Percentiles rank a stretch among this genome's conserved stretches.
phyloP scores from a whole-genome alignment of 1,140 invertebrate genomes.

The Conus ventricosus region DNA sequence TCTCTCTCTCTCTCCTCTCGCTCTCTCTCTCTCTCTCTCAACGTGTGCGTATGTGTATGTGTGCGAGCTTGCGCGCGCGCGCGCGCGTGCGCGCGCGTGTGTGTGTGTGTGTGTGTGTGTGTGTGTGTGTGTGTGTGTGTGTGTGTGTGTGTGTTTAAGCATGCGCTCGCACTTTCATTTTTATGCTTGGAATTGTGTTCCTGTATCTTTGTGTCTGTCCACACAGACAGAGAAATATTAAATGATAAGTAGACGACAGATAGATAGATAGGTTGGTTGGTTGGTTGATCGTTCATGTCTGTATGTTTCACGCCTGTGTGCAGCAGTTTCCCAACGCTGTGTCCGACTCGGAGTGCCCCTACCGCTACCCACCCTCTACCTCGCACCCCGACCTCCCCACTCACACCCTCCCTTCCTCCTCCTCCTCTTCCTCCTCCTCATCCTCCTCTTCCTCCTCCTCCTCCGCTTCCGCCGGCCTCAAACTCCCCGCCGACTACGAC shows the following conservation, averaged over 20 bases:
- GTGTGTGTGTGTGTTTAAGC: not conserved
- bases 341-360: conserved; percentile 20
- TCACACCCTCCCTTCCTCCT: not conserved
- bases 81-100: not conserved
- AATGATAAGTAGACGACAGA: too few species aligned
- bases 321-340: conserved; percentile 28
- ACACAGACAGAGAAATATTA: not conserved
- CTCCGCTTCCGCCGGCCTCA: not conserved
- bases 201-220: not conserved
- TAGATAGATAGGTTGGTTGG: too few species aligned
- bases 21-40: too few species aligned
- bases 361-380: not conserved
- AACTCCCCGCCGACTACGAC: conserved; percentile 35
- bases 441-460: not conserved
- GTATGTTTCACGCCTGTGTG: not conserved
- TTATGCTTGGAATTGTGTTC: not conserved
- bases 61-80: not conserved
- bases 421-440: not conserved
- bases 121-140: not conserved
- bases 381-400: not conserved
- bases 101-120: not conserved
- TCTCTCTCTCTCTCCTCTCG: too few species aligned
- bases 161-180: not conserved
- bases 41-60: not conserved
- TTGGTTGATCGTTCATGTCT: not conserved